Conservation (phyloP, 2,888 invertebrate species). For the Muschampia plurimacula region DNA sequence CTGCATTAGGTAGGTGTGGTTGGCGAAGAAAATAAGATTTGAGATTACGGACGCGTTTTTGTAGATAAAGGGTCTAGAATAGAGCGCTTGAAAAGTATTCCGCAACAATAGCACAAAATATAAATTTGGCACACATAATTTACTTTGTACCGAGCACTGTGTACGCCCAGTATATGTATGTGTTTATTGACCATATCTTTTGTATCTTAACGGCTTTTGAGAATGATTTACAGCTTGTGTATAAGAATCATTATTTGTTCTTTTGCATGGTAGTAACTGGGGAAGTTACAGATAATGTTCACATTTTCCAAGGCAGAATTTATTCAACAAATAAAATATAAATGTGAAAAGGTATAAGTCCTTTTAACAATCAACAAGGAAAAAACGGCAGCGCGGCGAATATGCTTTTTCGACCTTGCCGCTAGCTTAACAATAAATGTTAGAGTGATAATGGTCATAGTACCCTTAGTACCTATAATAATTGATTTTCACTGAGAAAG, state of each 20-base stretch:
- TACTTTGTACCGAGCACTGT: conserved; percentile 60
- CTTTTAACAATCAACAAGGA: conserved; percentile 1
- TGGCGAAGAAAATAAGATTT: conserved; percentile 63
- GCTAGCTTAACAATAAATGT: conserved; percentile 8
- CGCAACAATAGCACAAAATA: conserved; percentile 57
- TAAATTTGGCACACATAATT: conserved; percentile 61
- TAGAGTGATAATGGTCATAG: conserved; percentile 19
- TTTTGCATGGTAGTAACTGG: background rate
- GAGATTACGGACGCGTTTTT: conserved; percentile 60
- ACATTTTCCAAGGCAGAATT: background rate
- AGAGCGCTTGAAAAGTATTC: conserved; percentile 59
- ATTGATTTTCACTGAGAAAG: background rate
- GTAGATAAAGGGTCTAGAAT: conserved; percentile 60
- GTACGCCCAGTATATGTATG: conserved; percentile 67
- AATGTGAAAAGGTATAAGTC: background rate
- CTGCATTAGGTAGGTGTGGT: conserved; percentile 70
- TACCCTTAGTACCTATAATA: background rate
- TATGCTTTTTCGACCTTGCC: background rate
- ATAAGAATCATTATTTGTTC: conserved; percentile 53
- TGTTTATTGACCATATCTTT: conserved; percentile 79
- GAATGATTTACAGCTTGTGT: conserved; percentile 69
- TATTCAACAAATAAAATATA: background rate
- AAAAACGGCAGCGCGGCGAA: background rate
- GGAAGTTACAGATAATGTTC: background rate
- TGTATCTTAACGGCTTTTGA: conserved; percentile 72